These are phyloP conservation scores for Propithecus coquereli DNA, from an alignment of 2,113 vertebrate genomes.

Conservation along the genomic window DNA sequence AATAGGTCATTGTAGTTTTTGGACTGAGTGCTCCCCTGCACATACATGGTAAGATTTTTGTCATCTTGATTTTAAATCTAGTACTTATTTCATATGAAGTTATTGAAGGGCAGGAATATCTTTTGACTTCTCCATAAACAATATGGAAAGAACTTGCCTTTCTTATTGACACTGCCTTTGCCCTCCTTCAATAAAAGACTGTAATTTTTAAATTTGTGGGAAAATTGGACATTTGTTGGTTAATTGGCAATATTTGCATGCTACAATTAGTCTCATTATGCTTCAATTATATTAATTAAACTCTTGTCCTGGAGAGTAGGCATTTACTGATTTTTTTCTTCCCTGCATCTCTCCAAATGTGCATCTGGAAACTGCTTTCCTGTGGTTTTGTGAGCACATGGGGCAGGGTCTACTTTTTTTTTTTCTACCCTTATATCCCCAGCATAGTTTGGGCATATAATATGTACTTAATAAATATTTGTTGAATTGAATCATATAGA, in stretches of 20 bases:
- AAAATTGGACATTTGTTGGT: slow-evolving; percentile 68
- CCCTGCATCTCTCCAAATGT: slow-evolving; percentile 23
- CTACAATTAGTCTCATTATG: slow-evolving; percentile 73
- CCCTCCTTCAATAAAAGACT: background rate
- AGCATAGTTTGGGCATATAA: background rate
- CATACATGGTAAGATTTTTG: background rate
- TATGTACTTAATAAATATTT: background rate
- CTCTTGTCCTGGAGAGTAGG: slow-evolving; percentile 60
- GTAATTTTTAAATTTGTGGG: slow-evolving; percentile 47
- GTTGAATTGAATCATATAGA: background rate
- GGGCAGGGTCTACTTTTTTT: background rate
- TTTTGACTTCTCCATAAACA: background rate
- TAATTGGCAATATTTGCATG: slow-evolving; percentile 68
- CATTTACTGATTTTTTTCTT: slow-evolving; percentile 62
- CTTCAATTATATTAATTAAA: slow-evolving; percentile 78
- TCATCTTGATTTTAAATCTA: background rate
- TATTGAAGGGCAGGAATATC: background rate
- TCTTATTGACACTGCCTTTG: background rate
- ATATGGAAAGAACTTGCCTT: background rate
- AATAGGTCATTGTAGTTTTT: background rate
- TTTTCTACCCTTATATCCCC: background rate
- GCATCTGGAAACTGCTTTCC: slow-evolving; percentile 55
- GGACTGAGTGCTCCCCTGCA: background rate
- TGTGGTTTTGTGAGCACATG: background rate
- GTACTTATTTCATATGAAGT: background rate